A percentile compares a stretch with the other conserved stretches of the same genome.
phyloP scores from a whole-genome alignment of 2,888 invertebrate species.

The Tetragonula carbonaria region DNA sequence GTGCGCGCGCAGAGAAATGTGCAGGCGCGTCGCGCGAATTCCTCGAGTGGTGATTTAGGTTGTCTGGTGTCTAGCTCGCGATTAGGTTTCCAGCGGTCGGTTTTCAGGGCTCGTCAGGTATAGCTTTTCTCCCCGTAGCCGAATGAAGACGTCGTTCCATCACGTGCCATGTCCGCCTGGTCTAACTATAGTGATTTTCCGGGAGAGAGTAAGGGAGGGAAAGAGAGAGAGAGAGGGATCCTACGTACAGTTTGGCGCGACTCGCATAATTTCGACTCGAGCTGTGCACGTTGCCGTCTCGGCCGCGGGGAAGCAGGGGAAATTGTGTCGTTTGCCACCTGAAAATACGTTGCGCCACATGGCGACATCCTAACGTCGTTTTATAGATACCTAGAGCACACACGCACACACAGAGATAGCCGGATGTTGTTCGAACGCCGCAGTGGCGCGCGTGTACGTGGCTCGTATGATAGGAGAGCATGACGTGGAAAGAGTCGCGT shows the following conservation, averaged over 20 bases:
- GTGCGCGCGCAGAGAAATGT: constrained; percentile 5
- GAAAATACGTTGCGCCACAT: constrained; percentile 72
- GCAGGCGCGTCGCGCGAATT: constrained; percentile 13
- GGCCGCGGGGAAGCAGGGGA: constrained; percentile 7
- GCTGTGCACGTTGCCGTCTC: constrained; percentile 29
- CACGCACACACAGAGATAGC: neutral
- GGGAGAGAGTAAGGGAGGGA: constrained; percentile 22
- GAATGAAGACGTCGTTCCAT: constrained; percentile 35
- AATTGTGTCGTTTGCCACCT: constrained; percentile 55
- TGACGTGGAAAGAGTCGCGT: constrained; percentile 33
- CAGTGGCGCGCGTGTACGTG: neutral
- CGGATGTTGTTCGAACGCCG: neutral
- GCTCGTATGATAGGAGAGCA: constrained; percentile 32
- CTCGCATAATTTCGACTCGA: constrained; percentile 51
- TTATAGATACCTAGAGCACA: constrained; percentile 18
- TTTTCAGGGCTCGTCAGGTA: constrained; percentile 46
- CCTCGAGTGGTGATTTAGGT: constrained; percentile 13
- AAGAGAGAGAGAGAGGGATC: no score
- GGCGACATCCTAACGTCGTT: constrained; percentile 69
- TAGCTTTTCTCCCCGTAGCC: constrained; percentile 15
- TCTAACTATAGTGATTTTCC: constrained; percentile 65
- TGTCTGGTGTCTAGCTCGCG: constrained; percentile 11
- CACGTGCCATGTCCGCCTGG: constrained; percentile 35
- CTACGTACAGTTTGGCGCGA: constrained; percentile 41
- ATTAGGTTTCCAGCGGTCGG: constrained; percentile 45